Conservation (phyloP, 2,113 vertebrate genomes). For the Spea bombifrons region DNA sequence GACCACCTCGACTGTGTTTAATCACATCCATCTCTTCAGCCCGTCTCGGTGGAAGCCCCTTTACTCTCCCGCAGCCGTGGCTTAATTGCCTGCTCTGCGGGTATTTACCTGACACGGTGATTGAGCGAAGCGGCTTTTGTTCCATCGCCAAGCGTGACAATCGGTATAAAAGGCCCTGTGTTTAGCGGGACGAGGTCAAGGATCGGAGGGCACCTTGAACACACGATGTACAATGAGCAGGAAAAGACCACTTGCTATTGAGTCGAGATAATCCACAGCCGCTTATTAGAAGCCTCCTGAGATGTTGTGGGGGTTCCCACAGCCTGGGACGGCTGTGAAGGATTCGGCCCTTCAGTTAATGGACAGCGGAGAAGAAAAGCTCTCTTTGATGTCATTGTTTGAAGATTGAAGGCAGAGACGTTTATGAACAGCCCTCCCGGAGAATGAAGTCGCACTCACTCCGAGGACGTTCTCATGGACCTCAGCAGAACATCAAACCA, state of each 20-base stretch:
- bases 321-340: background rate
- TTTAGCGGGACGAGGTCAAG: background rate
- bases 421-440: background rate
- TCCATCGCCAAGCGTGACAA: background rate
- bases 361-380: background rate
- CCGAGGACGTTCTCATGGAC: background rate
- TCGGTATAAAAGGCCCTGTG: background rate
- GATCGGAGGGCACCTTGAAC: background rate
- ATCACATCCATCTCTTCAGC: background rate
- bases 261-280: background rate
- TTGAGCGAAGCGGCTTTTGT: background rate
- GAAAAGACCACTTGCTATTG: slow-evolving; percentile 6
- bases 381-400: slow-evolving; percentile 8
- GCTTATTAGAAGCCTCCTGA: background rate
- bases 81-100: background rate
- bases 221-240: background rate
- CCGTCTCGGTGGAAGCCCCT: background rate
- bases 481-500: background rate
- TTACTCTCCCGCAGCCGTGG: background rate
- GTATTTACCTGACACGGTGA: background rate
- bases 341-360: background rate
- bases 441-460: background rate
- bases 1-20: background rate
- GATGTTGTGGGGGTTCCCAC: background rate
- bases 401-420: background rate